Conservation (phyloP, 2,797 vertebrate genomes). For the Tauraco hartlaubi region DNA sequence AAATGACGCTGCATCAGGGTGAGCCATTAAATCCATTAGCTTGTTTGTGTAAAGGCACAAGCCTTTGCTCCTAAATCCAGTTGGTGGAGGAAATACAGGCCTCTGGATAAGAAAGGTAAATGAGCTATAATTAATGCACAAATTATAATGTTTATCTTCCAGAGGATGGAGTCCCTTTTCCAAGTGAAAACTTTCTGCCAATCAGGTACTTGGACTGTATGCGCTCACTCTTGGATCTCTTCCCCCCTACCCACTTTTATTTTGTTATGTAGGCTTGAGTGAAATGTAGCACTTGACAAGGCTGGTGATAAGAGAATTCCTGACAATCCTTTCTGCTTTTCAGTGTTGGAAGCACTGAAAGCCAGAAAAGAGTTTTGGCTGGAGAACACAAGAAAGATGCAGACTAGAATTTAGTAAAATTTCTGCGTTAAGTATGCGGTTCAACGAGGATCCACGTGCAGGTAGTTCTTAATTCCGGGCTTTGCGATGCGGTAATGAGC, state of each 20-base stretch:
- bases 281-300: background rate
- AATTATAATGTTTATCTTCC: background rate
- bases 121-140: background rate
- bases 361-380: background rate
- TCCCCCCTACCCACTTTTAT: background rate
- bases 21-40: slow-evolving; percentile 4
- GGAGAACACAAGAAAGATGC: background rate
- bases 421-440: background rate
- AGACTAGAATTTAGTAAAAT: background rate
- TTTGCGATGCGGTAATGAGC: background rate
- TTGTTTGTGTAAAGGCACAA: background rate
- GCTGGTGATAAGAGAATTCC: background rate
- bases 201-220: background rate
- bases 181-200: background rate
- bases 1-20: background rate
- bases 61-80: background rate
- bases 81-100: background rate
- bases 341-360: background rate
- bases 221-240: background rate
- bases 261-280: background rate
- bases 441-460: background rate
- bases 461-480: background rate
- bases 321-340: background rate
- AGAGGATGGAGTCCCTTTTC: background rate
- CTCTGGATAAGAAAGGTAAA: background rate